These are phyloP conservation scores for Cydia splendana DNA, from an alignment of 1,140 invertebrate species.

Conservation along the genomic window DNA sequence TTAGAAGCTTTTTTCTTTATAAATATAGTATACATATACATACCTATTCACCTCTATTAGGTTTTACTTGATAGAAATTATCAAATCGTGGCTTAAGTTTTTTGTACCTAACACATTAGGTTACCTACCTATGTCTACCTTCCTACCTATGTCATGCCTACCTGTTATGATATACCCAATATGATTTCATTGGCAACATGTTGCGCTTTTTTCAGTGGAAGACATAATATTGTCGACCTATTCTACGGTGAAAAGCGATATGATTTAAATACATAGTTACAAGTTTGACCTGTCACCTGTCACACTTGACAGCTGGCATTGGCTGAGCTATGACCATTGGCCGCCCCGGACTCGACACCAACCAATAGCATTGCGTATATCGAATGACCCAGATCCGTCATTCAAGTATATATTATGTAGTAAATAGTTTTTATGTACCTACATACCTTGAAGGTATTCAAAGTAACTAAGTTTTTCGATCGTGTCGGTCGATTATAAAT, in stretches of 20 bases:
- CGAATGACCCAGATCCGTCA: slow-evolving; percentile 14
- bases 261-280: neutral
- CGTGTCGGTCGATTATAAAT: neutral
- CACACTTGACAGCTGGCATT: slow-evolving; percentile 22
- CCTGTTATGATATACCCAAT: too few species aligned
- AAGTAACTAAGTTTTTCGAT: neutral
- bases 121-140: too few species aligned
- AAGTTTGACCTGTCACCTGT: slow-evolving; percentile 23
- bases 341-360: neutral
- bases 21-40: too few species aligned
- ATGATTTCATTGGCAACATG: too few species aligned
- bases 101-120: too few species aligned
- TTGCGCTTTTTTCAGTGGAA: neutral
- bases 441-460: neutral
- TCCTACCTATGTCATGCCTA: too few species aligned
- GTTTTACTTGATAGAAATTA: too few species aligned
- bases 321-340: slow-evolving; percentile 10
- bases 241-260: neutral
- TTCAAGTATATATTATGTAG: neutral
- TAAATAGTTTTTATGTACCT: slow-evolving; percentile 11
- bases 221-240: too few species aligned
- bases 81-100: too few species aligned
- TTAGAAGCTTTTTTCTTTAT: too few species aligned
- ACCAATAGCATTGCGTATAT: slow-evolving; percentile 13
- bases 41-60: too few species aligned